phyloP scores from a whole-genome alignment of 2,797 vertebrate species.

The Lateolabrax maculatus region DNA sequence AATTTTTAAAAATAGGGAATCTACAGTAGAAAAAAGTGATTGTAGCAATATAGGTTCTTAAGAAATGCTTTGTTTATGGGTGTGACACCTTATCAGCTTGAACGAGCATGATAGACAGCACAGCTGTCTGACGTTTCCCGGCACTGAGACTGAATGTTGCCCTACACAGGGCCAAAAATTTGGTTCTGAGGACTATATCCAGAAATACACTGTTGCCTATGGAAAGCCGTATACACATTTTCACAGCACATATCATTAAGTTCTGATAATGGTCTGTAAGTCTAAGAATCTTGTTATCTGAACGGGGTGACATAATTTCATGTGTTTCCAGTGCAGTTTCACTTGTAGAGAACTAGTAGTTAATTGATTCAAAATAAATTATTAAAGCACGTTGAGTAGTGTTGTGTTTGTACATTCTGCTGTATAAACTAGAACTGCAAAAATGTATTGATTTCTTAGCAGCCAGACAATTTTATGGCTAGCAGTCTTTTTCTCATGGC shows the following conservation, averaged over 20 bases:
- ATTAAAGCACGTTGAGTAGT: slow-evolving; percentile 6
- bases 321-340: not conserved
- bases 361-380: slow-evolving; percentile 27
- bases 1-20: not conserved
- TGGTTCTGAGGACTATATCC: not conserved
- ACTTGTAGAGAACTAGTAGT: not conserved
- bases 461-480: slow-evolving; percentile 31
- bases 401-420: slow-evolving; percentile 15
- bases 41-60: not conserved
- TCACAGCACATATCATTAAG: not conserved
- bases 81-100: not conserved
- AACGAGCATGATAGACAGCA: not conserved
- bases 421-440: slow-evolving; percentile 19
- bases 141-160: not conserved
- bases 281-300: not conserved
- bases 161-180: not conserved
- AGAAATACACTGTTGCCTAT: not conserved
- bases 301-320: not conserved
- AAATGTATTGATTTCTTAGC: slow-evolving; percentile 38
- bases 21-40: not conserved
- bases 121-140: not conserved
- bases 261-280: slow-evolving; percentile 4
- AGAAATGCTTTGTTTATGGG: not conserved
- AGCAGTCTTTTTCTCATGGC: slow-evolving; percentile 33
- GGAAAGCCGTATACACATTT: not conserved